Conservation (phyloP, 2,113 vertebrate species). For the Zosterops pallidus region DNA sequence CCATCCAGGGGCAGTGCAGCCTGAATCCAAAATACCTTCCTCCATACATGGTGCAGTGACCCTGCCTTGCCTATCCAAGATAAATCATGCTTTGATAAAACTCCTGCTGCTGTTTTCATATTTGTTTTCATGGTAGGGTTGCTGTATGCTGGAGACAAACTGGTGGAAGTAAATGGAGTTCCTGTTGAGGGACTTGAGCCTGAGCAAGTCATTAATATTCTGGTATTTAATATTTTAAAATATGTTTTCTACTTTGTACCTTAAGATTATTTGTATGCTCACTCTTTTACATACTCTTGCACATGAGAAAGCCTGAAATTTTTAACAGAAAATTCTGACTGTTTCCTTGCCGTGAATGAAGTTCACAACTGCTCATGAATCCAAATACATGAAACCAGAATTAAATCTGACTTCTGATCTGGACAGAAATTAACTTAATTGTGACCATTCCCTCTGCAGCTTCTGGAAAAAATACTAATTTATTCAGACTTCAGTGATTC, state of each 20-base stretch:
- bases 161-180: slow-evolving; percentile 93
- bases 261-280: not conserved
- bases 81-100: not conserved
- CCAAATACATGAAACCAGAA: not conserved
- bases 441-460: not conserved
- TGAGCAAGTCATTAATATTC: slow-evolving; percentile 92
- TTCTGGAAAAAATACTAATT: not conserved
- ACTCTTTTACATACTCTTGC: not conserved
- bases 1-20: not conserved
- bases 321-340: not conserved
- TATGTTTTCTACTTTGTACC: not conserved
- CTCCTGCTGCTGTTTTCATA: not conserved
- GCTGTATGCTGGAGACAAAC: slow-evolving; percentile 91
- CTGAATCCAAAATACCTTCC: not conserved
- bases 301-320: not conserved
- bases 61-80: not conserved
- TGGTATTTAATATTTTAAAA: slow-evolving; percentile 73
- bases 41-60: not conserved
- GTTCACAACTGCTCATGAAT: not conserved
- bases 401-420: not conserved
- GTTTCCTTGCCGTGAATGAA: not conserved
- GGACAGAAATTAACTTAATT: not conserved
- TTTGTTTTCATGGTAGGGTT: slow-evolving; percentile 75
- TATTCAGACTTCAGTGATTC: not conserved
- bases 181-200: slow-evolving; percentile 91